Evolutionary conservation across 1,140 invertebrate genomes (phyloP).

Genomic region (Diprion similis): DNA sequence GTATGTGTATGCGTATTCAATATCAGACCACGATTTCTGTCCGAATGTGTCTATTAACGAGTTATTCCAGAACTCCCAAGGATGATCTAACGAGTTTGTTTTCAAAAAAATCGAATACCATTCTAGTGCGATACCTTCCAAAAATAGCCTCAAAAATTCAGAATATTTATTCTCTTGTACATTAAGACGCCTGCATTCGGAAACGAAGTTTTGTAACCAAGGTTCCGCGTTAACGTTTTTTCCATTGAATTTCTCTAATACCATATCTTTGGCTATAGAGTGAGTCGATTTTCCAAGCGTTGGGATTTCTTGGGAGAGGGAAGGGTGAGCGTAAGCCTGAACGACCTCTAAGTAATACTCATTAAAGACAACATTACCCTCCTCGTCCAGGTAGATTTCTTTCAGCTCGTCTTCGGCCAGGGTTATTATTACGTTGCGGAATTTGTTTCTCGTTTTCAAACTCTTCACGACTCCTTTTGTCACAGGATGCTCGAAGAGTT

Average conservation of each 20-base stretch:
- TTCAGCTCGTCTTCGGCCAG: not conserved
- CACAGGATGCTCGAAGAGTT: not conserved
- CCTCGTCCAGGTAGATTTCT: constrained; percentile 10
- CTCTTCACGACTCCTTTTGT: not conserved
- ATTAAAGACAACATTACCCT: constrained; percentile 19
- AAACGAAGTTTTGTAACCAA: constrained; percentile 6
- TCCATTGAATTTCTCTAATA: constrained; percentile 18
- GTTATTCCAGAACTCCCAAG: constrained; percentile 18
- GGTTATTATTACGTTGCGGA: not conserved
- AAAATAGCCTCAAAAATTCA: constrained; percentile 12
- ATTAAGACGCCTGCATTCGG: constrained; percentile 15
- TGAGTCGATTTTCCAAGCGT: not conserved
- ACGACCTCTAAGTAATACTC: constrained; percentile 17
- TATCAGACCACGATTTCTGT: constrained; percentile 16
- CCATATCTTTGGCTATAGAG: not conserved
- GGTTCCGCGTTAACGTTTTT: constrained; percentile 18
- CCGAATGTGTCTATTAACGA: constrained; percentile 17
- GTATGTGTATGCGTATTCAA: constrained; percentile 17
- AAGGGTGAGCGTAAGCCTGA: not conserved
- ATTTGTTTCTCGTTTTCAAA: not conserved
- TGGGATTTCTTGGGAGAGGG: not conserved
- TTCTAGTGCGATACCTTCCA: constrained; percentile 17
- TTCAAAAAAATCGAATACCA: constrained; percentile 8
- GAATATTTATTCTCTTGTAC: constrained; percentile 15
- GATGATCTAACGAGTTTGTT: not conserved